A percentile compares a stretch with the other conserved stretches of the same genome.
Evolutionary conservation across 2,113 vertebrate species (phyloP).

Genomic region (Pyrgilauda ruficollis): DNA sequence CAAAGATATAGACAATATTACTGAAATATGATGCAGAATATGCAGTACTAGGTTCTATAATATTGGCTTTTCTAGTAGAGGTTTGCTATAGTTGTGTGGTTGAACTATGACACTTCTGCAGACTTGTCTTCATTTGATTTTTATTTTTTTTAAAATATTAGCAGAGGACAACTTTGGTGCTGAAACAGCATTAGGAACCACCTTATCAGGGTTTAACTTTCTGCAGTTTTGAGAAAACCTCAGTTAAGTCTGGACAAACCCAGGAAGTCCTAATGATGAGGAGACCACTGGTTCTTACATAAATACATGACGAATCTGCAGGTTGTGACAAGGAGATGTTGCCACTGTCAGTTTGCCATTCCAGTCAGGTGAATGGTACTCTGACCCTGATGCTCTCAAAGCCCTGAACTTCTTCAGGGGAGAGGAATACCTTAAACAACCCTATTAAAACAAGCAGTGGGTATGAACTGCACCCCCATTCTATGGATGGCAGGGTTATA

Average conservation of each 20-base stretch:
- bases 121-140: background rate
- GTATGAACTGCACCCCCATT: background rate
- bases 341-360: background rate
- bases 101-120: background rate
- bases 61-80: background rate
- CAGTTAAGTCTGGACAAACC: background rate
- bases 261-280: background rate
- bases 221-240: background rate
- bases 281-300: background rate
- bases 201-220: background rate
- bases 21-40: background rate
- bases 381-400: background rate
- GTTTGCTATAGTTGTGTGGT: background rate
- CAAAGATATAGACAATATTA: background rate
- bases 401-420: background rate
- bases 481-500: background rate
- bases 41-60: background rate
- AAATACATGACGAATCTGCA: background rate
- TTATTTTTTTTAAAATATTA: background rate
- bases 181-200: background rate
- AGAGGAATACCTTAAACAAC: background rate
- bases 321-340: background rate
- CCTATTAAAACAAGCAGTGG: background rate
- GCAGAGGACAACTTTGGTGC: background rate
- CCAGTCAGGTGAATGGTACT: background rate